These are phyloP conservation scores for Sarotherodon lohbergeri DNA, from an alignment of 2,113 vertebrate genomes.

Conservation along the genomic window DNA sequence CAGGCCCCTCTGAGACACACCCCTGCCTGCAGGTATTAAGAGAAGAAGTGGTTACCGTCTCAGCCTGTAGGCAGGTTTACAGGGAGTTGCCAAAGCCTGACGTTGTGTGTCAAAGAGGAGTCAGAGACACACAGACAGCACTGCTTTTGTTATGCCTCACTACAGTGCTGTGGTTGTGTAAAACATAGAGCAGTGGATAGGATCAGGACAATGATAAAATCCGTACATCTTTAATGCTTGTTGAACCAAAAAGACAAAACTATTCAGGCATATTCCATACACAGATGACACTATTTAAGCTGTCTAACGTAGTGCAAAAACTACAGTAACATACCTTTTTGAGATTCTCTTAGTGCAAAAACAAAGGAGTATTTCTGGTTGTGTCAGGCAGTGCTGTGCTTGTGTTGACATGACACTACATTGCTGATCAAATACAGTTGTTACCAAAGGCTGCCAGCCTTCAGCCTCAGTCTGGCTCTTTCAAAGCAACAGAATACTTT, in stretches of 20 bases:
- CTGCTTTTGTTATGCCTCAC: neutral
- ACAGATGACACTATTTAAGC: neutral
- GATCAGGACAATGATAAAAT: neutral
- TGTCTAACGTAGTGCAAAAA: neutral
- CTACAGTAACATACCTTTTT: neutral
- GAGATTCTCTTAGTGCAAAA: neutral
- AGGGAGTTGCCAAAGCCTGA: neutral
- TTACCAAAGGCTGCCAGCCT: neutral
- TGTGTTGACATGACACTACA: no score
- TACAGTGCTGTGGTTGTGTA: neutral
- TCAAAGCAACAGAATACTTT: neutral
- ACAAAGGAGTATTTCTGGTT: neutral
- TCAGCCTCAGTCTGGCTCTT: neutral
- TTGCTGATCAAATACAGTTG: no score
- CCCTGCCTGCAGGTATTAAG: fast-evolving
- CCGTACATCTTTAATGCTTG: neutral
- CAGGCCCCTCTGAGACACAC: neutral
- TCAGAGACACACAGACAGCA: neutral
- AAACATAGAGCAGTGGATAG: neutral
- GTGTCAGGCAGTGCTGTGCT: neutral
- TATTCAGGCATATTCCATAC: fast-evolving
- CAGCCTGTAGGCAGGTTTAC: neutral
- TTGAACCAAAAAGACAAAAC: neutral
- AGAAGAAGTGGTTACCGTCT: neutral
- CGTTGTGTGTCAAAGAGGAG: neutral